A percentile compares a stretch with the other conserved stretches of the same genome.
Evolutionary conservation across 1,140 invertebrate genomes (phyloP).

Genomic region (Drosophila insularis): DNA sequence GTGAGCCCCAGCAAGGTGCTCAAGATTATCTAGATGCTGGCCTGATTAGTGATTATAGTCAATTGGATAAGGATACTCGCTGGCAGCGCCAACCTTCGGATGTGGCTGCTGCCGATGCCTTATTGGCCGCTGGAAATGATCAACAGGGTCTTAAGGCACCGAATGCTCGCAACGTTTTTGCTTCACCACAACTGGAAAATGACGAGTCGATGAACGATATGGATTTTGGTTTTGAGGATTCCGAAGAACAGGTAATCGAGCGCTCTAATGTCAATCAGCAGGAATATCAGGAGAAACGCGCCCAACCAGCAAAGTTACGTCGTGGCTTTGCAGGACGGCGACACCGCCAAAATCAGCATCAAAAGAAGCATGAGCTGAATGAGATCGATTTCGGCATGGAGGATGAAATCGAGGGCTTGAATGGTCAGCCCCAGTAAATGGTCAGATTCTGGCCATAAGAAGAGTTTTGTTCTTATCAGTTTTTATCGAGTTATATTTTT

Average conservation of each 20-base stretch:
- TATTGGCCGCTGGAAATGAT: neutral
- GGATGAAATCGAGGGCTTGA: neutral
- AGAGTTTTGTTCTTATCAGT: neutral
- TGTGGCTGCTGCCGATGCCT: conserved; percentile 3
- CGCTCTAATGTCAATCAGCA: neutral
- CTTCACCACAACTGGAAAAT: neutral
- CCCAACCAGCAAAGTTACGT: neutral
- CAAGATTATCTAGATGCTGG: neutral
- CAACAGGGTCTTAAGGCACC: neutral
- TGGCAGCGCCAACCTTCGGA: neutral
- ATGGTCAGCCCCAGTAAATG: conserved; percentile 8
- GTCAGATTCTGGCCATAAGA: neutral
- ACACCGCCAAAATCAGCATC: neutral
- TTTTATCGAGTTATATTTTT: neutral
- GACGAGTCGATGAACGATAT: neutral
- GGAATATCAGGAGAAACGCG: neutral
- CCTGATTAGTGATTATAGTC: neutral
- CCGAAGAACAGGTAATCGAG: neutral
- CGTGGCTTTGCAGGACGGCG: neutral
- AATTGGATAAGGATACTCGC: neutral
- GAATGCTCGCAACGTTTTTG: neutral
- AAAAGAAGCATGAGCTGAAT: neutral
- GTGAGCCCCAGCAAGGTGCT: neutral
- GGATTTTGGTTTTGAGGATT: neutral
- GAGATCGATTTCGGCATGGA: neutral